Base-by-base conservation (phyloP, 2,113 vertebrate genomes). In the Illadopsis cleaveri region DNA sequence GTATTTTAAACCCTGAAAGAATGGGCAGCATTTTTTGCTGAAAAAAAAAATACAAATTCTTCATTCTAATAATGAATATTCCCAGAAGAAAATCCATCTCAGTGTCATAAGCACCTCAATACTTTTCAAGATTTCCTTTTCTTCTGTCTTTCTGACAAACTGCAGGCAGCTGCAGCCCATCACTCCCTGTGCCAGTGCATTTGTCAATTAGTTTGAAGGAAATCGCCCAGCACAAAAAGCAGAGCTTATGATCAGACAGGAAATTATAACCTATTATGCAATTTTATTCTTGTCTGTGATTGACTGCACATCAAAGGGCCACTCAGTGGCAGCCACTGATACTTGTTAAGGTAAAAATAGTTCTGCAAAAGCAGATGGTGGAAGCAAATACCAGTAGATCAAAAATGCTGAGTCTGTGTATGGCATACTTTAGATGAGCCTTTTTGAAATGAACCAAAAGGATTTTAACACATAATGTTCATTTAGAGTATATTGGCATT, bases 221-320 rank as follows among this genome's bases (percentile, higher is more conserved):
- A 94, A 87, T 93, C 25, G 2, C 73, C 33, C 61, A 76, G 75
- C 88, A 79, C 61, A 80, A 71, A 54, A 80, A 64, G 82, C 79
- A 83, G 51, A 86, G 72, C 47, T 89, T 91, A 56, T 76, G 80
- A 94, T 96, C 91, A 86, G 89, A 58, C 56, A 75, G 89, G 76
- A 96, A 94, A 94, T 94, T 94, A 95, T 68, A 22, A 84, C 45
- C 80, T 86, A 94, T 93, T 95, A 92, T 60, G 77, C 81, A 84
- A 84, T 95, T 95, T 95, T 91, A 84, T 83, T 86, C 72, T 91
- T 11, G 5, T 89, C 77, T 95, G 69, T 94, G 82, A 95, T 62
- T 94, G 90, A 96, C 58, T 90, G 57, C 45, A 88, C 75, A 86
- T 93, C 79, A 93, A 88, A 95, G 47, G 76, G 86, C 54, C 68